These are phyloP conservation scores for Patella pellucida DNA, from an alignment of 2,888 invertebrate genomes.

Conservation along the genomic window DNA sequence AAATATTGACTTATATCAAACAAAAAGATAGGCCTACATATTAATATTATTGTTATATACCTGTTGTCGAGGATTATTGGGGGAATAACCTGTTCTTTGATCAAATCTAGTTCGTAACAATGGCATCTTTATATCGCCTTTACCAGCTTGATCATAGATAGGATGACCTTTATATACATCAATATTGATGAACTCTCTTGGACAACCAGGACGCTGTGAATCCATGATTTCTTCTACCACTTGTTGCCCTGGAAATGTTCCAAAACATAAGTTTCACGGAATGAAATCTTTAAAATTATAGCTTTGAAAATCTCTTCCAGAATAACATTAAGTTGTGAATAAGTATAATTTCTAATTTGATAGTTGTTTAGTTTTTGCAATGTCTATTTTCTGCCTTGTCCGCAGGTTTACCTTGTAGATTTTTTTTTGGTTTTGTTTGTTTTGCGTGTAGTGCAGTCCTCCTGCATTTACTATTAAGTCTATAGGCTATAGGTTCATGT, in stretches of 20 bases:
- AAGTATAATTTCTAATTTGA: no score
- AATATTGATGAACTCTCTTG: slow-evolving; percentile 77
- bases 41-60: slow-evolving; percentile 57
- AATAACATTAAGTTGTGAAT: no score
- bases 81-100: slow-evolving; percentile 74
- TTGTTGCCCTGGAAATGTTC: slow-evolving; percentile 74
- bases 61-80: slow-evolving; percentile 77
- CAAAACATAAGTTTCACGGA: not conserved
- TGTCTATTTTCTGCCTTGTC: no score
- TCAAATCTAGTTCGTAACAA: slow-evolving; percentile 75
- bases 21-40: not conserved
- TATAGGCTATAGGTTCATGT: no score
- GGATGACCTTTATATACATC: slow-evolving; percentile 73
- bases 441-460: no score
- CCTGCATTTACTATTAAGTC: no score
- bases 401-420: no score
- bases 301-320: no score
- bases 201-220: slow-evolving; percentile 76
- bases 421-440: no score
- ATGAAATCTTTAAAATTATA: no score
- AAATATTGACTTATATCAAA: not conserved
- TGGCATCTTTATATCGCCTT: slow-evolving; percentile 72
- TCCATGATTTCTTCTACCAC: slow-evolving; percentile 78
- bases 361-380: no score
- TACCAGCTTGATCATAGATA: slow-evolving; percentile 58